Base-by-base conservation (phyloP, 2,113 vertebrate genomes). In the Turdus rufiventris region DNA sequence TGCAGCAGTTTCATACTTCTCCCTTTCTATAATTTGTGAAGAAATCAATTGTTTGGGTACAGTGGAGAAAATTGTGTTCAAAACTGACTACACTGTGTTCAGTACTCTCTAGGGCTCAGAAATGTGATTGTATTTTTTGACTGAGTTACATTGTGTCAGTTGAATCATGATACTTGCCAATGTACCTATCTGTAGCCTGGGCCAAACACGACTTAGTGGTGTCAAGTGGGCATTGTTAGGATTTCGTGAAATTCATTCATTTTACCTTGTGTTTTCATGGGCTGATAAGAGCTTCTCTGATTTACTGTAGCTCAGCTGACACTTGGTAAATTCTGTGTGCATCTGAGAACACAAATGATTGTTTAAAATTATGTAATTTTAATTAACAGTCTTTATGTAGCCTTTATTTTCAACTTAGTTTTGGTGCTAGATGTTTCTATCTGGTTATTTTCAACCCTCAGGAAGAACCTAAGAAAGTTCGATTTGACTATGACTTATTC, bases 401-500 rank as follows among this genome's bases (percentile, higher is more conserved):
- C 25, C 12, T 51, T 51, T 92, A 40, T 82, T 94, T 63, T 84
- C 56, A 88, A 40, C 58, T 53, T 93, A 61, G 67, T 83, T 95
- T 48, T 82, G 86, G 75, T 95, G 56, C 60, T 84, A 96, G 70
- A 78, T 91, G 47, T 85, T 86, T 94, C 51, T 92, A 5, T 97
- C 57, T 97, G 84, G 60, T 90, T 97, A 63, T 97, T 96, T 97
- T 96, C 54, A 96, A 96, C 88, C 65, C 92, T 53, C 94, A 99
- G 98, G 98, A 99, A 98, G 98, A 99, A 96, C 98, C 98, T 94
- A 99, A 98, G 98, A 99, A 98, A 98, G 98, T 99, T 90, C 98
- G 98, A 72, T 99, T 99, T 97, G 98, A 99, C 97, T 99, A 99
- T 98, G 98, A 99, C 97, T 98, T 99, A 91, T 99, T 99, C 97